These are phyloP conservation scores for Hippasteria phrygiana DNA, from an alignment of 53 echinoderm and acorn worm genomes.

Conservation along the genomic window DNA sequence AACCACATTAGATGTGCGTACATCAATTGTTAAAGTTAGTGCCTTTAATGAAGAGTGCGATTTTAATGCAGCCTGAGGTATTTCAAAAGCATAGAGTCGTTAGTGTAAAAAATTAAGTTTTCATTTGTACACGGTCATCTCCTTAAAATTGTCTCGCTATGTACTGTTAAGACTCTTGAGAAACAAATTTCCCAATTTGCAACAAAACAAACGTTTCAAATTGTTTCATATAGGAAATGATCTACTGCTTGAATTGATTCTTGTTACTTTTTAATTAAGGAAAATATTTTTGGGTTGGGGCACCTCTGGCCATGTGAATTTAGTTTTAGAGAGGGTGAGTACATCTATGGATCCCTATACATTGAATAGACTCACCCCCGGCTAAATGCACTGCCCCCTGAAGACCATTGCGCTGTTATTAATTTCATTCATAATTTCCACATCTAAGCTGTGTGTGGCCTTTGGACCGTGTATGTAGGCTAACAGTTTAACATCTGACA, in stretches of 20 bases:
- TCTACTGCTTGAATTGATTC: not conserved
- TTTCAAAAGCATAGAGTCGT: not conserved
- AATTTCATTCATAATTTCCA: constrained; percentile 34
- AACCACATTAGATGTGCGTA: not conserved
- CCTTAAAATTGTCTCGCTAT: too few species aligned
- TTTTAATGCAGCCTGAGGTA: constrained; percentile 21
- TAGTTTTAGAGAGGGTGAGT: too few species aligned
- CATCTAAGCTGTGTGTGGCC: not conserved
- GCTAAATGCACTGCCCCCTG: constrained; percentile 7
- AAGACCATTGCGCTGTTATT: not conserved
- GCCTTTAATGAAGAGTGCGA: constrained; percentile 42
- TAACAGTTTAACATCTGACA: constrained; percentile 36
- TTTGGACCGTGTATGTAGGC: constrained; percentile 38
- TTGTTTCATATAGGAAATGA: not conserved
- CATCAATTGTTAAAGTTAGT: constrained; percentile 38
- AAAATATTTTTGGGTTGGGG: too few species aligned
- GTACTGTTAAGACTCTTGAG: too few species aligned
- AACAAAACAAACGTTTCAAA: not conserved
- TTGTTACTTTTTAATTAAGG: not conserved
- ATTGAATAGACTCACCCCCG: not conserved
- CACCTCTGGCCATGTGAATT: too few species aligned
- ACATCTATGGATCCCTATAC: too few species aligned
- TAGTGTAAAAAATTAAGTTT: not conserved
- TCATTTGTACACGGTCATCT: not conserved
- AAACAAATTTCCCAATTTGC: too few species aligned